Base-by-base conservation (phyloP, 1,140 invertebrate genomes). In the Drosophila erecta region DNA sequence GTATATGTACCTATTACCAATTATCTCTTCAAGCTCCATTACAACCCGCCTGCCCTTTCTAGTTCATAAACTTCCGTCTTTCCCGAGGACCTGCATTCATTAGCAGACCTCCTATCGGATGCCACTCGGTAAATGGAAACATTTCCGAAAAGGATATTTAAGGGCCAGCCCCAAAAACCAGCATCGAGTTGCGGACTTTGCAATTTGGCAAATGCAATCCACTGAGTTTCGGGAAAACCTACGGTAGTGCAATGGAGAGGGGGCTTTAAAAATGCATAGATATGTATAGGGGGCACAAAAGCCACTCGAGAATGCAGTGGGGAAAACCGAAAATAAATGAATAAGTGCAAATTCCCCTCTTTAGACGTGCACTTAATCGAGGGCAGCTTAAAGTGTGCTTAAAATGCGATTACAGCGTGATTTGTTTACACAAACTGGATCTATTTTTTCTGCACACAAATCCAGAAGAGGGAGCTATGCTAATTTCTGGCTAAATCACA, bases 391-490 rank as follows among this genome's bases (percentile, higher is more conserved):
- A 86, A 71, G 69, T 57, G 83, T 86, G 79, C 79, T 86, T 86
- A 87, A 87, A 83, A 83, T 73, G 71, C 85, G 83, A 87, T 87
- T 87, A 86, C 60, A 62, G 56, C 44, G 64, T 89, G 83, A 87
- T 87, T 87, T 87, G 79, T 83, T 66, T 76, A 76, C 61, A 60
- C 71, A 81, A 66, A 66, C 30, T 51, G 55, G 43, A 57, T 44
- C 22, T 33, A 35, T 27, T 59, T 35, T 54, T 55, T 62, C 40
- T 27, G 27, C 40, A 44, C 33, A 51, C 12, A 71, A 57, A 71
- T 38, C 43, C 35, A 11, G 33, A 33, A 22, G 24, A 27, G 47
- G 38, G 24, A 40, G 27, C 55, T 24, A 87, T 87, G 83, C 83
- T 87, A 87, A 87, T 87, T 87, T 76, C 51, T 59, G 75, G 55